phyloP scores from a whole-genome alignment of 2,113 vertebrate genomes.

The Pachyramphus minor region DNA sequence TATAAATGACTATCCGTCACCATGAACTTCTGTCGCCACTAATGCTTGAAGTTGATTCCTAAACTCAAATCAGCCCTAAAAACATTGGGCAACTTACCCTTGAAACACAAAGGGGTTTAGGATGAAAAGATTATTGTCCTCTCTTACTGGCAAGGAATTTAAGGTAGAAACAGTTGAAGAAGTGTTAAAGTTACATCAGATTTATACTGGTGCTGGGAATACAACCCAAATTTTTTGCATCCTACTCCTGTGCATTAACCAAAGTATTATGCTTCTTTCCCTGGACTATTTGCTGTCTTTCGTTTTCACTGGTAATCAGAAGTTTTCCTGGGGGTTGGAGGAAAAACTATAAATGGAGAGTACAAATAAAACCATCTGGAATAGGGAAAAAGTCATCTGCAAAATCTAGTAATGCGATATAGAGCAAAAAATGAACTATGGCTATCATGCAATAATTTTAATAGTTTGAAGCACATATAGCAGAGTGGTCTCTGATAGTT shows the following conservation, averaged over 20 bases:
- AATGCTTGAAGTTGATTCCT: not conserved
- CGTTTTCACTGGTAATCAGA: not conserved
- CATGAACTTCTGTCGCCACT: not conserved
- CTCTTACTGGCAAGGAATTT: not conserved
- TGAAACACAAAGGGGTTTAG: accelerated
- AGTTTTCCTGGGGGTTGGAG: not conserved
- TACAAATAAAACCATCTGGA: not conserved
- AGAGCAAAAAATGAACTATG: not conserved
- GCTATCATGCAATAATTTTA: not conserved
- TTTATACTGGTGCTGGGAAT: not conserved
- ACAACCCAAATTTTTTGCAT: not conserved
- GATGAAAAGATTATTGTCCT: not conserved
- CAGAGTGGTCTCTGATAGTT: not conserved
- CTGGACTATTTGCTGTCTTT: not conserved
- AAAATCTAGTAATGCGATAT: not conserved
- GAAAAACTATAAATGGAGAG: not conserved
- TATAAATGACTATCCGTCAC: not conserved
- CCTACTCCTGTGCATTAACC: not conserved
- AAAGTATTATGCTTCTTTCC: not conserved
- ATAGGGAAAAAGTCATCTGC: not conserved
- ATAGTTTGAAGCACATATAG: not conserved
- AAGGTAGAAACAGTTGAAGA: not conserved
- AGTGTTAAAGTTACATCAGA: not conserved
- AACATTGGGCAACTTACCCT: not conserved
- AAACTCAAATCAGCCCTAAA: not conserved